Conservation (phyloP, 2,888 invertebrate species). For the Tanytarsus gracilentus region DNA sequence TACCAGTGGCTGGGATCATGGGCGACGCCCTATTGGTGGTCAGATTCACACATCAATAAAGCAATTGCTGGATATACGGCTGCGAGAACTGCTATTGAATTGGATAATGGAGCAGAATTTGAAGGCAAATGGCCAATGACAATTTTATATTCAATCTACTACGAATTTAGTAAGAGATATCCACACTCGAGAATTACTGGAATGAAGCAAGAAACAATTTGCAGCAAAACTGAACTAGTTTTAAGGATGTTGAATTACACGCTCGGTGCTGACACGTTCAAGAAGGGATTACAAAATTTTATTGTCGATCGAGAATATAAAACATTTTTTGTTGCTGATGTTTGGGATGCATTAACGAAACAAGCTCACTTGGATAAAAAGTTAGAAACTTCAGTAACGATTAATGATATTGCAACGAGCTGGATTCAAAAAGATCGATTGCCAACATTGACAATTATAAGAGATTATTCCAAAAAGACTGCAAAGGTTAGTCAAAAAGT, state of each 20-base stretch:
- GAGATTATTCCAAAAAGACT: slow-evolving; percentile 56
- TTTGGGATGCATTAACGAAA: slow-evolving; percentile 65
- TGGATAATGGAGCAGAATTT: slow-evolving; percentile 60
- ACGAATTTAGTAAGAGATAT: slow-evolving; percentile 69
- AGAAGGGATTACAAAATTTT: slow-evolving; percentile 60
- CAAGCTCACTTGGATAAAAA: slow-evolving; percentile 54
- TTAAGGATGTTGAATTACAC: slow-evolving; percentile 87
- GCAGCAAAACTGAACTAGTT: slow-evolving; percentile 66
- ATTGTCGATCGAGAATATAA: slow-evolving; percentile 59
- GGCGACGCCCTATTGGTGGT: slow-evolving; percentile 69
- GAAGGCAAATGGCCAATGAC: slow-evolving; percentile 76
- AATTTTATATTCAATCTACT: slow-evolving; percentile 65
- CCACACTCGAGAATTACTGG: slow-evolving; percentile 70
- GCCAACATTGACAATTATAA: slow-evolving; percentile 61
- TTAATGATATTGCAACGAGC: slow-evolving; percentile 63
- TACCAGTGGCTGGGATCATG: slow-evolving; percentile 74
- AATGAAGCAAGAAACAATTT: slow-evolving; percentile 59
- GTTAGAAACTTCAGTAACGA: slow-evolving; percentile 49
- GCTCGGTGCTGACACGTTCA: slow-evolving; percentile 66
- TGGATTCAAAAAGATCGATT: slow-evolving; percentile 77
- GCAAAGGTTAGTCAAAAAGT: slow-evolving; percentile 59
- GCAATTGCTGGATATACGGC: slow-evolving; percentile 53
- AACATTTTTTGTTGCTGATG: slow-evolving; percentile 68
- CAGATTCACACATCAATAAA: slow-evolving; percentile 65
- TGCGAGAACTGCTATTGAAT: slow-evolving; percentile 41